These are phyloP conservation scores for Caranx melampygus DNA, from an alignment of 2,113 vertebrate species.

Conservation along the genomic window DNA sequence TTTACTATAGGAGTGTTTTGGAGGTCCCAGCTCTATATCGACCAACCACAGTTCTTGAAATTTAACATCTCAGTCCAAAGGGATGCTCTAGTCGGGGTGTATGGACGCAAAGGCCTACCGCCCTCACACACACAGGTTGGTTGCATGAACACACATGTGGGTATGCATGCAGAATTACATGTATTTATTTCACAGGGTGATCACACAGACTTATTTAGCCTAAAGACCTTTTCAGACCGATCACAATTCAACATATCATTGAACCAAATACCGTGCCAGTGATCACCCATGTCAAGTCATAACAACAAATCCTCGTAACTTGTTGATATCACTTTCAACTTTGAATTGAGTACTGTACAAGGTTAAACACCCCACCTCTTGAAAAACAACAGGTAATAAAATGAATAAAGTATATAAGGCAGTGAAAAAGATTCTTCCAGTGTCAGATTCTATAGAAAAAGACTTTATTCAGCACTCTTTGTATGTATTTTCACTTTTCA, in stretches of 20 bases:
- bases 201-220: neutral
- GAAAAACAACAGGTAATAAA: neutral
- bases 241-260: neutral
- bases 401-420: neutral
- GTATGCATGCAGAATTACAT: neutral
- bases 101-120: conserved; percentile 96
- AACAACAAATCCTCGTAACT: neutral
- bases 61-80: conserved; percentile 99
- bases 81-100: conserved; percentile 96
- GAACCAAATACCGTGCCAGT: neutral
- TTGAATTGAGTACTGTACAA: neutral
- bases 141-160: conserved; percentile 3
- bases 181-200: neutral
- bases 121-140: conserved; percentile 97
- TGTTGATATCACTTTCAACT: neutral
- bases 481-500: neutral
- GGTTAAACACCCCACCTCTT: neutral
- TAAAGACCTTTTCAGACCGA: neutral
- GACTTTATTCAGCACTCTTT: neutral
- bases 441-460: neutral
- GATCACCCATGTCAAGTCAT: neutral
- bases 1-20: conserved; percentile 89
- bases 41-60: conserved; percentile 97
- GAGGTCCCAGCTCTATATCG: conserved; percentile 97
- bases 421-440: neutral